Conservation (phyloP, 1,140 invertebrate genomes). For the Pogonus chalceus region DNA sequence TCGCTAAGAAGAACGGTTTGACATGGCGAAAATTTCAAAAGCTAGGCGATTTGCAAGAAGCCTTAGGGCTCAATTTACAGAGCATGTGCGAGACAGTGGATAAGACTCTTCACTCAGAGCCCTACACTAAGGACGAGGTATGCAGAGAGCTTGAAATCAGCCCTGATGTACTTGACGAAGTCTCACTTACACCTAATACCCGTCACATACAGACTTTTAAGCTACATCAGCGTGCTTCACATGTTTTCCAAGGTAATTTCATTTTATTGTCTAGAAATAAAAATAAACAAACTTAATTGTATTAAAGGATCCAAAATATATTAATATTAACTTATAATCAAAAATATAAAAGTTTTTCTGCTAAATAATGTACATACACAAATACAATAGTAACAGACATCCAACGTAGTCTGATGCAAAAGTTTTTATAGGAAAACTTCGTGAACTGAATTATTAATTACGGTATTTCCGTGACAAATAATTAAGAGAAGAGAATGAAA, state of each 20-base stretch:
- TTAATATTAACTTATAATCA: too few species aligned
- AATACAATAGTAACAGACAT: too few species aligned
- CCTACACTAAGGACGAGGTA: slow-evolving; percentile 72
- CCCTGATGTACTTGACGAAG: slow-evolving; percentile 51
- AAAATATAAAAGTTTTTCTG: too few species aligned
- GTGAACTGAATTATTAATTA: too few species aligned
- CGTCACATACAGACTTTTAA: slow-evolving; percentile 62
- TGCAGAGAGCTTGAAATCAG: slow-evolving; percentile 51
- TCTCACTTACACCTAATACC: slow-evolving; percentile 60
- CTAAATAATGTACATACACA: too few species aligned
- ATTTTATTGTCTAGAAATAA: slow-evolving; percentile 7
- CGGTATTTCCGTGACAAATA: too few species aligned
- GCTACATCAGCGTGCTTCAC: slow-evolving; percentile 71
- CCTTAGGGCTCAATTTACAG: slow-evolving; percentile 47
- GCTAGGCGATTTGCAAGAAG: slow-evolving; percentile 63
- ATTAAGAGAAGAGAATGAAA: too few species aligned
- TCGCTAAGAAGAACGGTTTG: slow-evolving; percentile 53
- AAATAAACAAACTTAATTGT: slow-evolving; percentile 13
- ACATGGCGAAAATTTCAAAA: slow-evolving; percentile 49
- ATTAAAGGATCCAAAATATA: slow-evolving; percentile 4
- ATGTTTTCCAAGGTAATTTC: slow-evolving; percentile 77
- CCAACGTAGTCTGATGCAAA: too few species aligned
- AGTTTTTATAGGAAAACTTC: too few species aligned
- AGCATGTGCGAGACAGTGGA: slow-evolving; percentile 60
- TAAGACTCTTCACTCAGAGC: slow-evolving; percentile 51